Evolutionary conservation across 2,797 vertebrate species (phyloP).

Genomic region (Paguma larvata): DNA sequence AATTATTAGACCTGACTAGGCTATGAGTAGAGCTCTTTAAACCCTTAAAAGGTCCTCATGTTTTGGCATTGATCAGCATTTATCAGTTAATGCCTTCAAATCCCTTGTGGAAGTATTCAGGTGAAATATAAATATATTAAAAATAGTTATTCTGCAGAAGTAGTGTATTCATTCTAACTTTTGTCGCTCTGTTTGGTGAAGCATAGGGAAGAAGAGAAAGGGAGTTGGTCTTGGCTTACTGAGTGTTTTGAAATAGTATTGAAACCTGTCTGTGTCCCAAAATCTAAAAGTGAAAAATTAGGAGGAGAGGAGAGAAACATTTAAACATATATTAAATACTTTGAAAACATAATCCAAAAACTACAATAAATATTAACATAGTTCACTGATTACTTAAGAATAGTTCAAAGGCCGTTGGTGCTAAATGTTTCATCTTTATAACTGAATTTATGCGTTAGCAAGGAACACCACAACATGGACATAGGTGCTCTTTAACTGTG

Average conservation of each 20-base stretch:
- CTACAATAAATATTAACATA: not conserved
- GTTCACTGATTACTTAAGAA: slow-evolving; percentile 11
- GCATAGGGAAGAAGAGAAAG: not conserved
- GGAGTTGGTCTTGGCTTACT: not conserved
- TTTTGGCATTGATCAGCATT: not conserved
- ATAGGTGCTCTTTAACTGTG: not conserved
- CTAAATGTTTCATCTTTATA: not conserved
- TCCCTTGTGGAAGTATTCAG: slow-evolving; percentile 6
- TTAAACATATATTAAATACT: not conserved
- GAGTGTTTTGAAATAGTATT: slow-evolving; percentile 37
- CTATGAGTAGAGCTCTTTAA: not conserved
- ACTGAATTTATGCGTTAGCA: not conserved
- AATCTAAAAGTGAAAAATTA: not conserved
- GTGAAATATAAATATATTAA: not conserved
- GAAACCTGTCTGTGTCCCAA: not conserved
- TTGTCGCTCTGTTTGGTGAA: not conserved
- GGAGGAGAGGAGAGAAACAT: not conserved
- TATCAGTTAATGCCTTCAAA: not conserved
- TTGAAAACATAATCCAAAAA: slow-evolving; percentile 25
- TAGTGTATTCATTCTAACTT: not conserved
- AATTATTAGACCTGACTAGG: not conserved
- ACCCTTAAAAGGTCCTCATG: not conserved
- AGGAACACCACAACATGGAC: not conserved
- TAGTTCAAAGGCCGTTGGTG: not conserved
- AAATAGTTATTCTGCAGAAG: not conserved